Base-by-base conservation (phyloP, 30 jellyfish, hydroid and myxozoan species). In the Calvadosia cruxmelitensis region DNA sequence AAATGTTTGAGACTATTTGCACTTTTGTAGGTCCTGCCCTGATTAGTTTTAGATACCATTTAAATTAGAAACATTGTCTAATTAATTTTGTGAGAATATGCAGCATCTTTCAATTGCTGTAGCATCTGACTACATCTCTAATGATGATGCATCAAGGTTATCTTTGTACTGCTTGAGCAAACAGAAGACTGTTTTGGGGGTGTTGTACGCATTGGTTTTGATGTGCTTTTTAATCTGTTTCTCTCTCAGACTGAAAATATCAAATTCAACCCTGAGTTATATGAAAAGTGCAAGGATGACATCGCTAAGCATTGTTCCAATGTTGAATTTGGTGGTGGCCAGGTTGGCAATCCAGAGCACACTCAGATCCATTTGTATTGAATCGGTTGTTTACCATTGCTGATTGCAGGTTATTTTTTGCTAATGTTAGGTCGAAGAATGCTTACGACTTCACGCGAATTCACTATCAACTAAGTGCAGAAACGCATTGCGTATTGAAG, bases 241-340 rank as follows among this genome's bases (percentile, higher is more conserved):
- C 1, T 52, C 13, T 64, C 66, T n/a, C 52, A 88, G 97, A 84
- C 84, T 57, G 97, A 88, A 76, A 88, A 88, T 74, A 64, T 78
- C 10, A 66, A 70, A 27, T 75, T 80, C 31, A 83, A 88, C 66
- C 97, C 97, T 13, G 93, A 64, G 26, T 67, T 88, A 53, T 64
- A 31, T 20, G 34, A 69, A 23, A 79, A 75, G 0, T 88, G 97
- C 49, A 30, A 70, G 53, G 66, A 76, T 3, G 97, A 88, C 34
- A 61, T 88, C 71, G 53, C 71, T 24, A 42, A 31, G 36, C 68
- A 20, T 36, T 88, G 97, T 76, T 5, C 33, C 15, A 53, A 67
- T 62, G 83, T 76, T 50, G 53, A 67, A 42, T 62, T 79, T 42
- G 73, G 81, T 20, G 93, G 73, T 32, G 94, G 83, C 12, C 83